Conservation (phyloP, 2,113 vertebrate species). For the Leucoraja erinaceus region DNA sequence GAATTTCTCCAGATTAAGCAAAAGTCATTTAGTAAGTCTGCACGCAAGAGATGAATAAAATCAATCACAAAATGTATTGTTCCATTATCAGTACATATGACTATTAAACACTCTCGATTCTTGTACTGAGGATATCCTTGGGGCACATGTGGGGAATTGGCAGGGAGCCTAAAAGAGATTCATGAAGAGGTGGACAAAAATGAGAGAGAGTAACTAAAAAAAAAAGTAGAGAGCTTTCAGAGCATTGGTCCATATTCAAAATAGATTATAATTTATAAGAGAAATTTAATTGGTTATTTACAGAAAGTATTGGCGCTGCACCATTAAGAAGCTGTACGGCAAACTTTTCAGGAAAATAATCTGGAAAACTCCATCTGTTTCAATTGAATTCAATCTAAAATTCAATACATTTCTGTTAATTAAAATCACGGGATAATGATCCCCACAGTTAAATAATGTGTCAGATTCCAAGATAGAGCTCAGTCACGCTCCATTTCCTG, state of each 20-base stretch:
- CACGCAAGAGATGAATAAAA: neutral
- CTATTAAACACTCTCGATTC: too few relatives aligned
- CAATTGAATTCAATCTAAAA: neutral
- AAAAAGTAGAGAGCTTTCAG: neutral
- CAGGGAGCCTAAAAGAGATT: neutral
- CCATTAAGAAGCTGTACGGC: neutral
- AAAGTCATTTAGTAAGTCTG: neutral
- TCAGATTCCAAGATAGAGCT: too few relatives aligned
- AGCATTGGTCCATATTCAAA: neutral
- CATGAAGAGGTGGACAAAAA: neutral
- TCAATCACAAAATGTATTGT: neutral
- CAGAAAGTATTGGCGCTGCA: neutral
- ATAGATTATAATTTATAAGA: neutral
- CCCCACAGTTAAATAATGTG: too few relatives aligned
- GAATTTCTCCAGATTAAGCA: neutral
- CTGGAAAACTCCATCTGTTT: neutral
- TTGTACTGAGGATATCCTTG: neutral
- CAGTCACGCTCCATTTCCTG: neutral
- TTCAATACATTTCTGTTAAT: neutral
- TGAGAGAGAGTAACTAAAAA: neutral
- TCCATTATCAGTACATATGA: too few relatives aligned
- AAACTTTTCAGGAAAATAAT: neutral
- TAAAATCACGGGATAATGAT: neutral
- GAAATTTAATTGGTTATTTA: neutral
- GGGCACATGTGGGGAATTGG: neutral